Base-by-base conservation (phyloP, 2,888 invertebrate genomes). In the Schizaphis graminum region DNA sequence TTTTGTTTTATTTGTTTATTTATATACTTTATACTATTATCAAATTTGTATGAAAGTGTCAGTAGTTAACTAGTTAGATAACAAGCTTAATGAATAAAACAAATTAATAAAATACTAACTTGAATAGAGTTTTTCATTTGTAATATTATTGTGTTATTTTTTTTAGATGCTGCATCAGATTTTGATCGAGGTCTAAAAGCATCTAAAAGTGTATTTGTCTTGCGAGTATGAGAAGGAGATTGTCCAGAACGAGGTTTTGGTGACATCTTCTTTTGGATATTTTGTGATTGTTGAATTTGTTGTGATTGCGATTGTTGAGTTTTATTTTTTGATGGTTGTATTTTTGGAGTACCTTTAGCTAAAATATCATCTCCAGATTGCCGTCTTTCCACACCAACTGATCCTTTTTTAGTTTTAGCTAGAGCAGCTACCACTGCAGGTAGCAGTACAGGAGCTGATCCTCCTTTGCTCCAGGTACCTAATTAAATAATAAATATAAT, bases 81-180 rank as follows among this genome's bases (percentile, higher is more conserved):
- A 67, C 5, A 16, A 21, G 16, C 1, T 35, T 21, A 77, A 35
- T 77, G 35, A 77, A 35, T 35, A 67, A 2, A 77, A 77, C 26
- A 61, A 61, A 44, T 89, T 91, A 91, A 93, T 61, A 90, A 11
- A 90, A 90, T 49, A 94, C 86, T 86, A 96, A 98, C 98, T 97
- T 98, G 97, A 95, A 98, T 97, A 86, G 98, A 98, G 95, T 97
- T 97, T 96, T 97, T 98, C 97, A 98, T 97, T 95, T 98, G 98
- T 95, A 98, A 97, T 97, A 98, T 98, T 95, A 98, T 97, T 95
- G 97, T 96, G 92, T 95, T 95, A 91, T 96, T 96, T 95, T 96
- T 96, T 95, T 96, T 96, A 95, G 97, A 96, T 95, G 96, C 96
- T 94, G 98, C 98, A 96, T 98, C 98, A 61, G 97, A 97, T 96